Evolutionary conservation across 2,888 invertebrate species (phyloP).

Genomic region (Fabriciana adippe): DNA sequence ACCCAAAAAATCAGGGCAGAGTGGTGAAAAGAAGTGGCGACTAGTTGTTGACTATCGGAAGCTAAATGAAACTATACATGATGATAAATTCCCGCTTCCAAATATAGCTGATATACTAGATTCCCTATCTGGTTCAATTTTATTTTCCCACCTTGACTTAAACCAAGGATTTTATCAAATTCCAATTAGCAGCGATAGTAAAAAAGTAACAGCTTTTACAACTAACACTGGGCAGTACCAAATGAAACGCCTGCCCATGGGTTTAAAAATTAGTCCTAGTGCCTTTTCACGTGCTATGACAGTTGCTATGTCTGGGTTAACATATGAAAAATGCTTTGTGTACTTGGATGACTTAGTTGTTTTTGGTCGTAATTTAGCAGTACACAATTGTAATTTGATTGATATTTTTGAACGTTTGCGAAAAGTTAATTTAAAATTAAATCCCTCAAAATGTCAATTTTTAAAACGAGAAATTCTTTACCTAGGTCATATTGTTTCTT

Average conservation of each 20-base stretch:
- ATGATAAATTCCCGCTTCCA: conserved; percentile 33
- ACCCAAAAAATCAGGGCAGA: conserved; percentile 23
- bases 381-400: too few species aligned
- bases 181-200: too few species aligned
- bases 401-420: neutral
- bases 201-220: neutral
- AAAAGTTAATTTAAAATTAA: conserved; percentile 30
- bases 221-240: conserved; percentile 30
- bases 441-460: conserved; percentile 28
- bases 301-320: conserved; percentile 34
- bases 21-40: conserved; percentile 16
- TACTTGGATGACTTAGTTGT: too few species aligned
- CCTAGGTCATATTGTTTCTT: conserved; percentile 20
- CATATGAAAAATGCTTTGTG: too few species aligned
- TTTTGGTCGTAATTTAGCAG: too few species aligned
- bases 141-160: conserved; percentile 27
- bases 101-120: conserved; percentile 32
- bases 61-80: conserved; percentile 23
- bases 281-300: conserved; percentile 35
- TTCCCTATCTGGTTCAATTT: conserved; percentile 25
- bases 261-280: conserved; percentile 33
- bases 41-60: conserved; percentile 29
- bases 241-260: conserved; percentile 37
- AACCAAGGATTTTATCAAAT: conserved; percentile 17
- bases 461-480: conserved; percentile 22